phyloP scores from a whole-genome alignment of 2,113 vertebrate genomes.

The Australoheros scitulus region DNA sequence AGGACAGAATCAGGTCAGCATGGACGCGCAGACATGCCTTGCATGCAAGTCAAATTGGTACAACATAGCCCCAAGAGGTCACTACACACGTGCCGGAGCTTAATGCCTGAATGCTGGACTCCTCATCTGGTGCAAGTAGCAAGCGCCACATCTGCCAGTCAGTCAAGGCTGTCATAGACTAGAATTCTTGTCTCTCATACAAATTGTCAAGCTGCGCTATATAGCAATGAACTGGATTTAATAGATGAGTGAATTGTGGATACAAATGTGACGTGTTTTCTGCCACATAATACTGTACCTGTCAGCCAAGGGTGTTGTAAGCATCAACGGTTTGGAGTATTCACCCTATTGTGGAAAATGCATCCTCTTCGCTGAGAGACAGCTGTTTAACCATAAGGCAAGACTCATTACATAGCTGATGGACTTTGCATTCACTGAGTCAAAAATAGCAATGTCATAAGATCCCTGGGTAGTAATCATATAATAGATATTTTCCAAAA shows the following conservation, averaged over 20 bases:
- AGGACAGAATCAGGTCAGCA: slow-evolving; percentile 77
- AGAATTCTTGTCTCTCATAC: slow-evolving; percentile 2
- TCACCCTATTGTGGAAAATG: not conserved
- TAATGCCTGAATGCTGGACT: slow-evolving; percentile 35
- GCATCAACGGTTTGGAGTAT: not conserved
- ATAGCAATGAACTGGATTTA: slow-evolving; percentile 35
- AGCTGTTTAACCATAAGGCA: not conserved
- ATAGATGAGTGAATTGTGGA: slow-evolving; percentile 31
- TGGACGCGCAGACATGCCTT: slow-evolving; percentile 50
- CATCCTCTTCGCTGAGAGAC: not conserved
- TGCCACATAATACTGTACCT: not conserved
- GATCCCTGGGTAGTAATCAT: not conserved
- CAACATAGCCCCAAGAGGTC: slow-evolving; percentile 61
- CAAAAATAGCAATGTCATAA: not conserved
- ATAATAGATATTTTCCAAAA: slow-evolving; percentile 34
- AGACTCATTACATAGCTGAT: not conserved
- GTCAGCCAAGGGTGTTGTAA: not conserved
- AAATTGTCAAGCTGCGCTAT: slow-evolving; percentile 14
- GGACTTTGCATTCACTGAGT: not conserved
- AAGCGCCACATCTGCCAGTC: slow-evolving; percentile 26
- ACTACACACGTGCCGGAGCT: slow-evolving; percentile 15
- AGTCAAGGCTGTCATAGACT: slow-evolving; percentile 12
- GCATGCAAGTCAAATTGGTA: slow-evolving; percentile 74
- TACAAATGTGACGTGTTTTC: slow-evolving; percentile 5
- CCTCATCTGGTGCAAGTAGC: slow-evolving; percentile 4